phyloP scores from a whole-genome alignment of 2,797 vertebrate genomes.

The Intellagama lesueurii region DNA sequence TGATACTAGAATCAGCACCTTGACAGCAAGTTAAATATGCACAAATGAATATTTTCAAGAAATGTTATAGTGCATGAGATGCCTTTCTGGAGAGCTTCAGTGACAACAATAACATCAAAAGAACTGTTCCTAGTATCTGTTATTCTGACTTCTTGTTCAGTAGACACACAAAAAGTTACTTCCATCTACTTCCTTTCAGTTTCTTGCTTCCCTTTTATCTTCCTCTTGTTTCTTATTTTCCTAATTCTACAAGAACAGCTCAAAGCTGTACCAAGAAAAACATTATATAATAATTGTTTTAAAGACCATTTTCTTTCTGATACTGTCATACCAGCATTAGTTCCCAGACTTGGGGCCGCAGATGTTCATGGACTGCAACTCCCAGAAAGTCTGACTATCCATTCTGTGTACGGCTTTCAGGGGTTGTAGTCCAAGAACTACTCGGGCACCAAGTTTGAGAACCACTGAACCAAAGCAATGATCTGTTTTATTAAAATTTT shows the following conservation, averaged over 20 bases:
- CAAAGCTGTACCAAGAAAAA: not conserved
- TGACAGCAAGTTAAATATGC: not conserved
- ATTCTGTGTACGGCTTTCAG: too few species aligned
- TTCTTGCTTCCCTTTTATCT: not conserved
- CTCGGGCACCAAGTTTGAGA: too few species aligned
- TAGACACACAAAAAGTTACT: not conserved
- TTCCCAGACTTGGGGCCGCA: too few species aligned
- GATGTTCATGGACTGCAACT: too few species aligned
- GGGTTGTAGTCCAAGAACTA: too few species aligned
- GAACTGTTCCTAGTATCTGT: not conserved
- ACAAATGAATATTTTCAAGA: not conserved
- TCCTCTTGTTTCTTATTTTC: not conserved
- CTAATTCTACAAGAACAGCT: not conserved
- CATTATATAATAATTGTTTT: not conserved
- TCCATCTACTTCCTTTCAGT: not conserved
- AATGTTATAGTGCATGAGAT: not conserved
- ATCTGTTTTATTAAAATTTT: not conserved
- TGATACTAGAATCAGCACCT: not conserved
- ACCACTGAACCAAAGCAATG: too few species aligned
- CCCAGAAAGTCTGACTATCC: too few species aligned
- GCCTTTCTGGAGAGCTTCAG: not conserved
- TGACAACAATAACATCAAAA: not conserved
- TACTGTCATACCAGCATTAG: not conserved
- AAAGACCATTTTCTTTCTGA: not conserved
- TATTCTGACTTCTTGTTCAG: not conserved